Conservation (phyloP, 2,888 invertebrate genomes). For the Tenodera sinensis region DNA sequence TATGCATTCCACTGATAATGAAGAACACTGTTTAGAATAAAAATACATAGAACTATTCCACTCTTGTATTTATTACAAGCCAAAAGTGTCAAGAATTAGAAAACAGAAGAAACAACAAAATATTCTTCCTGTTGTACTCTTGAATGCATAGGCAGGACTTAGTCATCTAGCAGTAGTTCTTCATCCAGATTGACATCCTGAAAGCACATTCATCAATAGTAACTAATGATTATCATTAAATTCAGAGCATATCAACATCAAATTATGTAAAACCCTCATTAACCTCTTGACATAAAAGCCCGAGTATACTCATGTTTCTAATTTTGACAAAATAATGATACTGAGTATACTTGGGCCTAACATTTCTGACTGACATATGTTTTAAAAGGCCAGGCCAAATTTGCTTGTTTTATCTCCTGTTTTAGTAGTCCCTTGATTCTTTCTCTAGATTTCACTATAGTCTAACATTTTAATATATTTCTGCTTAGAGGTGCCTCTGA, state of each 20-base stretch:
- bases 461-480: no score
- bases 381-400: no score
- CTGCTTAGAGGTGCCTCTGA: no score
- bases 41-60: not conserved
- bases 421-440: no score
- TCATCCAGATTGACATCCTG: constrained; percentile 73
- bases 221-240: not conserved
- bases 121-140: not conserved
- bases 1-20: no score
- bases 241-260: not conserved
- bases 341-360: no score
- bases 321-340: no score
- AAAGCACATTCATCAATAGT: constrained; percentile 32
- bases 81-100: not conserved
- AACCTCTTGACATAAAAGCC: no score
- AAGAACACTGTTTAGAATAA: not conserved
- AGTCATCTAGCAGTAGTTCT: constrained; percentile 61
- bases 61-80: not conserved
- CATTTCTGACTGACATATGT: no score
- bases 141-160: not conserved
- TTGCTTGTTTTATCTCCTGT: no score
- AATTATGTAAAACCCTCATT: not conserved
- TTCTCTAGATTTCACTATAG: no score
- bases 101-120: not conserved
- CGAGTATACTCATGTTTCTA: no score